Percentiles rank a stretch among this genome's conserved stretches.
Conservation (phyloP, 2,888 invertebrate species). For the Yponomeuta cagnagella region DNA sequence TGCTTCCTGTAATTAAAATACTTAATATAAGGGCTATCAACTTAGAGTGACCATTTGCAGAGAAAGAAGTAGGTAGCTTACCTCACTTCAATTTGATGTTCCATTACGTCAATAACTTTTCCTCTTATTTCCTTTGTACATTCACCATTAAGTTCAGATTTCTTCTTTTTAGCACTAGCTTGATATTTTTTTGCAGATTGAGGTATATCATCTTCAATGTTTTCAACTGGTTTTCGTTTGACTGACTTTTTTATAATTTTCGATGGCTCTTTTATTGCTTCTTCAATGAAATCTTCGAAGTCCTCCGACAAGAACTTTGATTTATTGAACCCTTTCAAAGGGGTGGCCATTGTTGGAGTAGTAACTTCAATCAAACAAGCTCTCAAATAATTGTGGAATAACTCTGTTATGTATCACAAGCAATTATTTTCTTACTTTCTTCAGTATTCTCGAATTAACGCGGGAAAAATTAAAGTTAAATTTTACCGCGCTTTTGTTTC, state of each 20-base stretch:
- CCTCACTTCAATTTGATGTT: conserved; percentile 48
- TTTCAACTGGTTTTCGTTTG: conserved; percentile 36
- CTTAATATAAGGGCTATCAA: neutral
- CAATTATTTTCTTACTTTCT: no score
- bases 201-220: conserved; percentile 39
- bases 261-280: conserved; percentile 43
- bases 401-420: no score
- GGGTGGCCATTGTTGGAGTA: conserved; percentile 34
- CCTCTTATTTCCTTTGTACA: conserved; percentile 42
- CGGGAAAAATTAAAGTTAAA: neutral
- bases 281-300: conserved; percentile 41
- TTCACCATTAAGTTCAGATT: conserved; percentile 33
- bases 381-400: no score
- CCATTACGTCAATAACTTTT: conserved; percentile 49
- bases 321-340: conserved; percentile 37
- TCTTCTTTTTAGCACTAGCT: conserved; percentile 43
- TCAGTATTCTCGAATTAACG: neutral
- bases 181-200: conserved; percentile 39
- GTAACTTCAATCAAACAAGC: no score
- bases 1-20: conserved; percentile 42
- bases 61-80: conserved; percentile 23
- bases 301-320: conserved; percentile 46
- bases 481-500: conserved; percentile 15
- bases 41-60: neutral
- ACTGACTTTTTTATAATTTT: conserved; percentile 35